These are phyloP conservation scores for Solea solea DNA, from an alignment of 2,113 vertebrate genomes.

Conservation along the genomic window DNA sequence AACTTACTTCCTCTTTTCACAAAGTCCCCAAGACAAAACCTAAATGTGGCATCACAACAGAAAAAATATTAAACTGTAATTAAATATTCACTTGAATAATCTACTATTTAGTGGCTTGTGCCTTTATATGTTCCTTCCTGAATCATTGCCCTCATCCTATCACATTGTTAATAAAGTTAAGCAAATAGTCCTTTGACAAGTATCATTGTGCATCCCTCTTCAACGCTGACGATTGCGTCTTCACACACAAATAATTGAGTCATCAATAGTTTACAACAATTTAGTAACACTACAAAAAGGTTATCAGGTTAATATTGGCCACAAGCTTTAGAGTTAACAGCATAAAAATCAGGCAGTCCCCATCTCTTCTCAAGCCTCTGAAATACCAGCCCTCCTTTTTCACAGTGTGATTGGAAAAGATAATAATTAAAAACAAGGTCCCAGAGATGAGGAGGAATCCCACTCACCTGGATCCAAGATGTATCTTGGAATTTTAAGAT, in stretches of 20 bases:
- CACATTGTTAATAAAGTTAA: constrained; percentile 42
- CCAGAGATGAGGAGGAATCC: constrained; percentile 31
- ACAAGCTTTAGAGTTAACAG: constrained; percentile 38
- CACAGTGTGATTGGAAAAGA: constrained; percentile 56
- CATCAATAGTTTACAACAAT: constrained; percentile 35
- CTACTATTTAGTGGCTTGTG: constrained; percentile 34
- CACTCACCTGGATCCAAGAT: constrained; percentile 20
- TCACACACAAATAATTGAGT: constrained; percentile 28
- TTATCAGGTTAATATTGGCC: constrained; percentile 46
- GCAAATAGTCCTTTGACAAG: constrained; percentile 69
- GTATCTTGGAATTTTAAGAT: constrained; percentile 23
- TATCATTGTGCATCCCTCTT: constrained; percentile 15
- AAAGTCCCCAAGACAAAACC: constrained; percentile 5
- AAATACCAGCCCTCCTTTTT: constrained; percentile 32
- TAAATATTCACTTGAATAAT: constrained; percentile 36
- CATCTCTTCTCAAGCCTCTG: constrained; percentile 29
- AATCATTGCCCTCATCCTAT: constrained; percentile 7
- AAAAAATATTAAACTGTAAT: background rate
- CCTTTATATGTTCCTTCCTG: background rate
- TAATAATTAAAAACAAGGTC: constrained; percentile 12
- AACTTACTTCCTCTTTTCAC: too few species aligned
- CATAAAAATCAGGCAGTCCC: constrained; percentile 40
- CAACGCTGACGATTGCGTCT: constrained; percentile 3
- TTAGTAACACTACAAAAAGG: constrained; percentile 33
- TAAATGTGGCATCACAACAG: background rate